phyloP scores from a whole-genome alignment of 2,113 vertebrate genomes.

The Raja brachyura region DNA sequence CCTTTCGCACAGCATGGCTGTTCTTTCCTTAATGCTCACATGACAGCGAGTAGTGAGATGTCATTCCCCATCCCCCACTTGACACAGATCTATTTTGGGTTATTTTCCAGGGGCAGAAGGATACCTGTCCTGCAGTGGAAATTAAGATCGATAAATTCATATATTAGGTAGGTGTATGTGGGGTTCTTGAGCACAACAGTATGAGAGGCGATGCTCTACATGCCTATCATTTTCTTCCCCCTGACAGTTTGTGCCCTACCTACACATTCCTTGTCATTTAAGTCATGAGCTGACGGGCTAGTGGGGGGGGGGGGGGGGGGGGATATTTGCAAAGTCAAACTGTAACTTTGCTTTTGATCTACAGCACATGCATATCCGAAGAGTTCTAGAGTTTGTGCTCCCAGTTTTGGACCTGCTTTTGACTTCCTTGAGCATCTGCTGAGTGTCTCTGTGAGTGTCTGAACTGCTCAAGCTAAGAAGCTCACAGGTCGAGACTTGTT shows the following conservation, averaged over 20 bases:
- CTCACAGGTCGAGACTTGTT: not conserved
- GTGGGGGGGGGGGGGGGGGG: no score
- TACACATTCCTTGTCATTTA: not conserved
- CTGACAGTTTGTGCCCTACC: not conserved
- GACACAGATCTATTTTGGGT: slow-evolving; percentile 17
- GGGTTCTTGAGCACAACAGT: slow-evolving; percentile 3
- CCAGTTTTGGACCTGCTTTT: not conserved
- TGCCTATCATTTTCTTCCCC: not conserved
- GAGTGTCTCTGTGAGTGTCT: not conserved
- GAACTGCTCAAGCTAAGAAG: not conserved
- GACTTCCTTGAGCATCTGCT: not conserved
- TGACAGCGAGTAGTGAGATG: slow-evolving; percentile 33
- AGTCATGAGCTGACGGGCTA: not conserved
- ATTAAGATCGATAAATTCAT: slow-evolving; percentile 30
- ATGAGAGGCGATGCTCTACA: not conserved
- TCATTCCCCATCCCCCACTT: slow-evolving; percentile 27
- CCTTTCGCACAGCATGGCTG: slow-evolving; percentile 37
- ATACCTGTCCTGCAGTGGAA: slow-evolving; percentile 1
- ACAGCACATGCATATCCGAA: not conserved
- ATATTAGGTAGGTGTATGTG: not conserved
- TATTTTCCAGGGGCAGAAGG: slow-evolving; percentile 10
- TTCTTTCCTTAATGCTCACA: slow-evolving; percentile 38
- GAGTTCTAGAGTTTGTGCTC: not conserved
- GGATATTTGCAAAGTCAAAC: not conserved
- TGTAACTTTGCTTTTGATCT: not conserved